Evolutionary conservation across 1,140 invertebrate species (phyloP), one percentile per base, ranked within the genome.

Genomic region (Homarus americanus): DNA sequence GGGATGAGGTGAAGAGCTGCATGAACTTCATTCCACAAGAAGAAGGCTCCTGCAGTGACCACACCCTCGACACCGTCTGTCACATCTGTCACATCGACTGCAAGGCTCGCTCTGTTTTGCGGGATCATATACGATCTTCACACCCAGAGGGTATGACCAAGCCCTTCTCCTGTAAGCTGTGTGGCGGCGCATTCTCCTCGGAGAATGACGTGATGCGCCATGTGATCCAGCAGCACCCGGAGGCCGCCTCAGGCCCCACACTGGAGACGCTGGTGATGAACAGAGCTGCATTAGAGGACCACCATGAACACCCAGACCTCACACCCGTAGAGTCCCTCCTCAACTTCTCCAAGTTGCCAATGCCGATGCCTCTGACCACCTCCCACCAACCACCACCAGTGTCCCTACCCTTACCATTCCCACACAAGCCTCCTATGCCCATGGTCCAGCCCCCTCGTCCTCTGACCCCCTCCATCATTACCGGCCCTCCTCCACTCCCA

Each of bases 1-100:
- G 97, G 75, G 97, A 98, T 87, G 97, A 98, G 92, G 96, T 98
- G 0, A 98, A 98, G 93, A 96, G 96, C 66, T 96, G 96, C 3
- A 97, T 98, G 79, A 83, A 73, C 53, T 92, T 88, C 72, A 72
- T 66, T 63, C 87, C 87, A 32, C 88, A 91, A 78, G 91, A 93
- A 44, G 84, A 92, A 24, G 80, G 89, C n/a, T 44, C 58, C 2
- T 49, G 79, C 41, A 38, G 78, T 17, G 82, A 93, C 49, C 89
- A 58, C 41, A 78, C 89, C 20, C 58, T 82, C 2, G 93, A 92
- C 34, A 89, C 84, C 17, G 86, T 91, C 41, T 92, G 93, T 76
- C 76, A 87, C 38, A 83, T 93, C 4, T 92, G 91, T 87, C 87
- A 93, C 79, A 87, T 91, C 58, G 87, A 88, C 78, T 92, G 91